These are phyloP conservation scores for Dendrocopos noguchii DNA, from an alignment of 2,113 vertebrate genomes.

Conservation along the genomic window DNA sequence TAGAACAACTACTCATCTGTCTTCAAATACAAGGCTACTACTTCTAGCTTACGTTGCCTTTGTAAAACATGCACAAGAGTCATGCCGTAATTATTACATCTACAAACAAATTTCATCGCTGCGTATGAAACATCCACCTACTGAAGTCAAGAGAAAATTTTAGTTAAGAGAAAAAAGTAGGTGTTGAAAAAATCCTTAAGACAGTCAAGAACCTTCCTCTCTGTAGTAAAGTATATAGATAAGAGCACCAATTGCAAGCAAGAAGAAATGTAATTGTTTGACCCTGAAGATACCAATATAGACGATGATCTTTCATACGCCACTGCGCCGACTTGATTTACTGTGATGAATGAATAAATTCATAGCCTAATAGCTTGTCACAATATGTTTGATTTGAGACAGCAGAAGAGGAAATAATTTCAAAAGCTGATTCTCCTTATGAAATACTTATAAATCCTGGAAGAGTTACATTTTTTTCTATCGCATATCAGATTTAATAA, in stretches of 20 bases:
- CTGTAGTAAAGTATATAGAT: not conserved
- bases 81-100: not conserved
- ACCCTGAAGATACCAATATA: constrained; percentile 42
- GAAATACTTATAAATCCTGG: not conserved
- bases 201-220: not conserved
- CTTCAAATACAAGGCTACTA: not conserved
- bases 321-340: constrained; percentile 18
- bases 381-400: constrained; percentile 21
- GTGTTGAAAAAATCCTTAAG: not conserved
- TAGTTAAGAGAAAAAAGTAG: not conserved
- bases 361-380: constrained; percentile 20
- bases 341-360: constrained; percentile 53
- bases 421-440: not conserved
- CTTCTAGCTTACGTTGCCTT: not conserved
- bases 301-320: constrained; percentile 23
- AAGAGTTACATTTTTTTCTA: not conserved
- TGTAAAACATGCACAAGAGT: rapidly evolving
- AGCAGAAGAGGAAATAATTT: constrained; percentile 43
- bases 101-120: not conserved
- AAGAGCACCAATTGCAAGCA: not conserved
- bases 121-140: not conserved
- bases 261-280: not conserved
- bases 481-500: not conserved
- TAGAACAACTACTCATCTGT: not conserved
- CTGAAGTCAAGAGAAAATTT: not conserved